Conservation (phyloP, 2,113 vertebrate species). For the Emydura subglobosa region DNA sequence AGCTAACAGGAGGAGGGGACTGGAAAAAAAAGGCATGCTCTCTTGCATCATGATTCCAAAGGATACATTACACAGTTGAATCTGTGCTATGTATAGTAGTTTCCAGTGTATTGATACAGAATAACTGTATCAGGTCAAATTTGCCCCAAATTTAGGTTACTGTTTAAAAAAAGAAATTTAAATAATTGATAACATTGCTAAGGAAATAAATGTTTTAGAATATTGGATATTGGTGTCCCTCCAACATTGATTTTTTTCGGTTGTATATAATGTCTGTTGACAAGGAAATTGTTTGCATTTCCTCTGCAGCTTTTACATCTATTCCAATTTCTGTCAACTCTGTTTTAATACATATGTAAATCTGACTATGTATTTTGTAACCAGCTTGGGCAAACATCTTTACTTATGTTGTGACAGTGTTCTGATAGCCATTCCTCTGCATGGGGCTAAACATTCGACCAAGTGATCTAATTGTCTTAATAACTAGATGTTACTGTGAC, state of each 20-base stretch:
- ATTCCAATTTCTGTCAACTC: not conserved
- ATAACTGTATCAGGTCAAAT: too few species aligned
- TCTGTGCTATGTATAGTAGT: not conserved
- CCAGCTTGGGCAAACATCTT: not conserved
- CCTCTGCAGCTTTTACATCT: not conserved
- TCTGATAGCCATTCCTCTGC: not conserved
- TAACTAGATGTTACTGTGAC: not conserved
- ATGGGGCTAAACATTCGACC: not conserved
- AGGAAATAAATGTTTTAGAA: not conserved
- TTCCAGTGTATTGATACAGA: too few species aligned
- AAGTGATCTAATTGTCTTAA: not conserved
- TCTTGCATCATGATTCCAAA: not conserved
- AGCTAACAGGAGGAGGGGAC: not conserved
- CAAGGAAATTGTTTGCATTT: not conserved
- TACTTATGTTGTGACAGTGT: not conserved
- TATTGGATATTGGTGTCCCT: not conserved
- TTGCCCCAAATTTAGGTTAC: not conserved
- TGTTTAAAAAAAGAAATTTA: not conserved
- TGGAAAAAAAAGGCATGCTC: not conserved
- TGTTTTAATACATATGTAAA: not conserved
- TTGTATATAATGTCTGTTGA: not conserved
- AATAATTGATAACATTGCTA: not conserved
- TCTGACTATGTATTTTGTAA: not conserved
- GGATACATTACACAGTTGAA: not conserved
- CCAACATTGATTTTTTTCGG: not conserved